phyloP scores from a whole-genome alignment of 2,888 invertebrate genomes.

The Nymphalis polychloros region DNA sequence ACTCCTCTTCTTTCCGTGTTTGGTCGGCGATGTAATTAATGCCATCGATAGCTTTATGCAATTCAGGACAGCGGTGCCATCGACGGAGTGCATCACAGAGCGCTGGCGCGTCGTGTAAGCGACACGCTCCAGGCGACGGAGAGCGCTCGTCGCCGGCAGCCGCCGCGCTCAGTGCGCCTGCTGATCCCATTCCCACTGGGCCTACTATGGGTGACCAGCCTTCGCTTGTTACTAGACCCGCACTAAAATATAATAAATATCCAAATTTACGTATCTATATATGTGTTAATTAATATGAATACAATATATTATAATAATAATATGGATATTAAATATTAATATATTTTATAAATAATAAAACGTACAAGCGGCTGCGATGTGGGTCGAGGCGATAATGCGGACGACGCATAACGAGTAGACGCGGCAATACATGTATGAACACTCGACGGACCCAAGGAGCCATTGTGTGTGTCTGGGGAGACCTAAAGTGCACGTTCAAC shows the following conservation, averaged over 20 bases:
- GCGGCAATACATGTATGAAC: conserved; percentile 97
- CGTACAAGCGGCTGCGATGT: conserved; percentile 80
- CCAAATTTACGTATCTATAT: no score
- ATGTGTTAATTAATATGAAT: no score
- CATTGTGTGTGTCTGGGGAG: conserved; percentile 98
- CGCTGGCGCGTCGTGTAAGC: conserved; percentile 76
- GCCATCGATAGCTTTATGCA: conserved; percentile 95
- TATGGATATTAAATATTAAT: no score
- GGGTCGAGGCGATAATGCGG: conserved; percentile 85
- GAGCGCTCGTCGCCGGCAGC: conserved; percentile 51
- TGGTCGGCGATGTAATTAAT: conserved; percentile 96
- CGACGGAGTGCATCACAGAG: conserved; percentile 85
- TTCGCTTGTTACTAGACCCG: conserved; percentile 53
- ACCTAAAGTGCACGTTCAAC: conserved; percentile 98
- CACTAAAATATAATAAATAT: conserved; percentile 45
- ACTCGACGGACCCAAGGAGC: conserved; percentile 97
- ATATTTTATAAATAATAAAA: conserved; percentile 22
- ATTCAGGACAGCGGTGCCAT: conserved; percentile 95
- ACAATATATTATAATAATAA: no score
- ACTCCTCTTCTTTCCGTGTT: conserved; percentile 94
- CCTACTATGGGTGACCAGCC: conserved; percentile 44
- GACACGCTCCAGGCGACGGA: conserved; percentile 82
- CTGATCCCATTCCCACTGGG: conserved; percentile 32
- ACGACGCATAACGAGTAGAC: conserved; percentile 95
- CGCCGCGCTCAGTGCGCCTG: conserved; percentile 35